Evolutionary conservation across 2,888 invertebrate genomes (phyloP), one percentile per base, ranked within the genome.

Genomic region (Melitaea athalia): DNA sequence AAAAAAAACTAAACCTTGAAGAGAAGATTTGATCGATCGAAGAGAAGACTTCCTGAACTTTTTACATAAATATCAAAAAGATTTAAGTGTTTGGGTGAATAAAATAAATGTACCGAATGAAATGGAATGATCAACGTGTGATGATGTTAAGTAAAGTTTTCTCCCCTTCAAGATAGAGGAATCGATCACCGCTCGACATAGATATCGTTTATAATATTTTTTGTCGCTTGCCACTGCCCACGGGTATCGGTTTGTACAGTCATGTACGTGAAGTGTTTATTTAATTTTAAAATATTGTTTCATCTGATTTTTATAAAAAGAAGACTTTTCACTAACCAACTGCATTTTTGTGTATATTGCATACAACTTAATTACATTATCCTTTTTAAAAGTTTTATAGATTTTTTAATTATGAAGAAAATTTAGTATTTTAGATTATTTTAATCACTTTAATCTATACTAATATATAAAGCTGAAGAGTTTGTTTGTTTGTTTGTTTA

Each of bases 191-290:
- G 82, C 81, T 82, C 79, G 74, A 76, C 75, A 78, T 80, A 75
- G 81, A 84, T 81, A 86, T 88, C 89, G 85, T 87, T 87, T 85
- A 85, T 88, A 83, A 87, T 85, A 84, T 88, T 90, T 89, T 89
- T 90, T 88, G 77, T 75, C 75, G 68, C 72, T 64, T 73, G 74
- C 74, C 72, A 76, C 72, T 75, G 76, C 73, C 77, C 77, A 73
- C 63, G 68, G 38, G 75, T 76, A 75, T 75, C 77, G 77, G 74
- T 75, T 74, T 50, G 78, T 84, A 86, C 79, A 77, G 68, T 79
- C 64, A 61, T 2, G 17, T 6, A 63, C 72, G 72, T 70, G 82
- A 80, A 63, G 75, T 59, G 12, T 43, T 43, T 8, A 11, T 43
- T 43, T 11, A 43, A 43, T 3, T 43, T 50, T 63, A 45, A 66